Conservation (phyloP, 2,888 invertebrate species). For the Nezara viridula region DNA sequence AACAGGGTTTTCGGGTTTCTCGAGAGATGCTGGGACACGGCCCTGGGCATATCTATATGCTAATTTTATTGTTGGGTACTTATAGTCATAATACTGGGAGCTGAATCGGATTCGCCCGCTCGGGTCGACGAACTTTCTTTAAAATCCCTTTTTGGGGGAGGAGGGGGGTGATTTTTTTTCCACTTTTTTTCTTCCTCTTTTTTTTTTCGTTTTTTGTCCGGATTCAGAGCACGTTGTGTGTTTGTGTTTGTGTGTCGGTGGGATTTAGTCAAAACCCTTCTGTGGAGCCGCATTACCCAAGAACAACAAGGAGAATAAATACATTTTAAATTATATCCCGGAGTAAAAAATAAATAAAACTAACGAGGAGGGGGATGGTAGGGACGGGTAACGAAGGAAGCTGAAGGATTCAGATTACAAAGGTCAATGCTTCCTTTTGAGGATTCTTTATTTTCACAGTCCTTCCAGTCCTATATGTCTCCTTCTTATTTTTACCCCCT, state of each 20-base stretch:
- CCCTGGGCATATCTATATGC: conserved; percentile 3
- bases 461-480: not conserved
- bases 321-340: conserved; percentile 35
- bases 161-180: not conserved
- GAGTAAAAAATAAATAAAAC: conserved; percentile 35
- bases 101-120: conserved; percentile 17
- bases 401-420: conserved; percentile 43
- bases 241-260: conserved; percentile 48
- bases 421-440: conserved; percentile 44
- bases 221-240: conserved; percentile 49
- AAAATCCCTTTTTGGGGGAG: not conserved
- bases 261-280: conserved; percentile 44
- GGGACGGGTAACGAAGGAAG: conserved; percentile 45
- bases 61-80: conserved; percentile 42
- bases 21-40: not conserved
- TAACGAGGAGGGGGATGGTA: not conserved
- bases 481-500: not conserved
- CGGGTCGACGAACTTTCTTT: conserved; percentile 23
- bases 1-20: conserved; percentile 27
- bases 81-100: conserved; percentile 35
- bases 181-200: not conserved
- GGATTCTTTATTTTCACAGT: conserved; percentile 4
- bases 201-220: conserved; percentile 19
- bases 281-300: conserved; percentile 40
- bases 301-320: conserved; percentile 44